Evolutionary conservation across 2,113 vertebrate species (phyloP).

Genomic region (Ivindomyrus marchei): DNA sequence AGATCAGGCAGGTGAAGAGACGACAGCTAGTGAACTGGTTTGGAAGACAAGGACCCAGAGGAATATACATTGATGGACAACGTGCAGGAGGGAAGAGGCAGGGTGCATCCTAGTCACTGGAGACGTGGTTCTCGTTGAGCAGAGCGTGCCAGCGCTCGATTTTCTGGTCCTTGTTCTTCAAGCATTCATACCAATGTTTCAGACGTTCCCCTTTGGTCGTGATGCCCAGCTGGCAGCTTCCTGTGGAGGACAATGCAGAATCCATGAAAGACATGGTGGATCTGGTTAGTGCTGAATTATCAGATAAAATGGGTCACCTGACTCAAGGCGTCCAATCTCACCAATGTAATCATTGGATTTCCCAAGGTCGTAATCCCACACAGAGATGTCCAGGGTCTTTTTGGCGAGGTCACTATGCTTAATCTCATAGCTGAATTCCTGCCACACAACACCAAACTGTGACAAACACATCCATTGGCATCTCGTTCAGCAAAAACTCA

Average conservation of each 20-base stretch:
- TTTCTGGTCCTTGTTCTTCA: slow-evolving; percentile 98
- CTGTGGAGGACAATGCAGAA: slow-evolving; percentile 34
- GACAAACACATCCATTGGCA: neutral
- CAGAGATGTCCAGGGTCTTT: slow-evolving; percentile 88
- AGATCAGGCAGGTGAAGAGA: neutral
- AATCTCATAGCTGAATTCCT: slow-evolving; percentile 96
- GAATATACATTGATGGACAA: neutral
- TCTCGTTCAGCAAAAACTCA: neutral
- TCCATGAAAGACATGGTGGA: neutral
- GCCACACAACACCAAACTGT: slow-evolving; percentile 20
- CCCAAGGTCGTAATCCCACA: slow-evolving; percentile 97
- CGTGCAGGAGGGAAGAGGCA: neutral
- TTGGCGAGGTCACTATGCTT: slow-evolving; percentile 93
- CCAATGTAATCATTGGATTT: slow-evolving; percentile 76
- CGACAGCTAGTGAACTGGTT: neutral
- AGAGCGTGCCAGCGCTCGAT: slow-evolving; percentile 96
- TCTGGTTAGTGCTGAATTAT: neutral
- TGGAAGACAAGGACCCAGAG: neutral
- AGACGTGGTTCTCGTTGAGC: slow-evolving; percentile 76
- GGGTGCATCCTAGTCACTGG: slow-evolving; percentile 70
- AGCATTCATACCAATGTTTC: slow-evolving; percentile 96
- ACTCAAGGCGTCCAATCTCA: slow-evolving; percentile 45
- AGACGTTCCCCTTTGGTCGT: slow-evolving; percentile 88
- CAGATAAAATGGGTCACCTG: neutral
- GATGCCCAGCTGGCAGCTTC: slow-evolving; percentile 87